Conservation (phyloP, 2,113 vertebrate species). For the Ginglymostoma cirratum region DNA sequence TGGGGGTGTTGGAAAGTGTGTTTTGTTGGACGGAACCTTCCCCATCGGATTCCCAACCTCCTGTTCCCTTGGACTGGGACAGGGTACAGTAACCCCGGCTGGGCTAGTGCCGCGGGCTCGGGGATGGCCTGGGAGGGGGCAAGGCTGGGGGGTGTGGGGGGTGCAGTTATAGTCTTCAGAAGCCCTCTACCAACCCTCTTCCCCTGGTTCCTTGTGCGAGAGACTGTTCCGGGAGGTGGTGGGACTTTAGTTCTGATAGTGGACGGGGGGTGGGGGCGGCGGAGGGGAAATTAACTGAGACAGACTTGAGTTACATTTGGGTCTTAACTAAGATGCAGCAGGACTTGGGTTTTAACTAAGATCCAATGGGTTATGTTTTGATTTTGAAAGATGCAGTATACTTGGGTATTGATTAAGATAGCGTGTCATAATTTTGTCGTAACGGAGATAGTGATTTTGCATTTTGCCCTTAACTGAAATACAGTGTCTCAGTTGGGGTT, state of each 20-base stretch:
- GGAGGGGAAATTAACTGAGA: background rate
- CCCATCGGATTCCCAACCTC: background rate
- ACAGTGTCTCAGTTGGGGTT: too few relatives aligned
- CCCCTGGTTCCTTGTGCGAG: background rate
- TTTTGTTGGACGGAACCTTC: background rate
- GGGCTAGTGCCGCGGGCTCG: slow-evolving; percentile 39
- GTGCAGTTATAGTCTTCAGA: background rate
- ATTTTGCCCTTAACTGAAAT: too few relatives aligned
- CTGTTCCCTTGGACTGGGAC: too few relatives aligned
- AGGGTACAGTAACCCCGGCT: background rate
- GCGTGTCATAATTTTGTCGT: too few relatives aligned
- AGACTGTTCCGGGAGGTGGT: background rate
- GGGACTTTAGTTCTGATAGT: background rate
- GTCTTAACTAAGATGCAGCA: background rate
- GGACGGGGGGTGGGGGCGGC: too few relatives aligned
- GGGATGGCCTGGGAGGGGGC: slow-evolving; percentile 48
- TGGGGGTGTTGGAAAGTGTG: background rate
- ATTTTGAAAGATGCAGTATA: too few relatives aligned
- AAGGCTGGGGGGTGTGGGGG: slow-evolving; percentile 7
- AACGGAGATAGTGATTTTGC: too few relatives aligned
- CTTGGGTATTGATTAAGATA: too few relatives aligned
- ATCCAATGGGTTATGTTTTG: too few relatives aligned
- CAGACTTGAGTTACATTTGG: too few relatives aligned
- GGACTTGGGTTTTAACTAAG: background rate
- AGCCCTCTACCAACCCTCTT: too few relatives aligned